These are phyloP conservation scores for Cuculus canorus DNA, from an alignment of 2,797 vertebrate genomes.

Conservation along the genomic window DNA sequence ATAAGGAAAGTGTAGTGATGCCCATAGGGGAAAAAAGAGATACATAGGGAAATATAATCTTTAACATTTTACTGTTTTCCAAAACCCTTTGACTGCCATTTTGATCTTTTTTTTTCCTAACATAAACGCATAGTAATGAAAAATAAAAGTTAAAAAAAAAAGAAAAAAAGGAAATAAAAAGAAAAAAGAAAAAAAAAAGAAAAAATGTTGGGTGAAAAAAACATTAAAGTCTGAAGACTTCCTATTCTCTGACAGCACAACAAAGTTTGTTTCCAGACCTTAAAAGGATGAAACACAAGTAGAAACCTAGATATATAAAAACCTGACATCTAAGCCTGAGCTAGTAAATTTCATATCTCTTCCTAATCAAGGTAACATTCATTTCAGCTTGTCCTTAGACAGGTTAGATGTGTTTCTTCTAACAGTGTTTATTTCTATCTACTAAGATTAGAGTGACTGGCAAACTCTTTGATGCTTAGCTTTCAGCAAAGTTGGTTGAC, in stretches of 20 bases:
- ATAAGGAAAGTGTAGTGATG: background rate
- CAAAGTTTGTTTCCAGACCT: background rate
- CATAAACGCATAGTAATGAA: background rate
- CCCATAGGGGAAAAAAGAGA: accelerated
- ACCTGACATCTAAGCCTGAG: background rate
- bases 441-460: background rate
- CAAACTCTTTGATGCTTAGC: background rate
- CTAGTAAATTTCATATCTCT: background rate
- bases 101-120: background rate
- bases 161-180: too few species aligned
- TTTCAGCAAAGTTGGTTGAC: background rate
- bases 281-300: background rate
- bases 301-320: slow-evolving; percentile 7
- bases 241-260: background rate
- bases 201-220: background rate
- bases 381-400: background rate
- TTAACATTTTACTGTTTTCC: background rate
- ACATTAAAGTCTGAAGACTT: background rate
- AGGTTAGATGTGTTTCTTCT: background rate
- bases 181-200: background rate
- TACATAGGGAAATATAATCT: background rate
- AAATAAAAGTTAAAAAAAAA: too few species aligned
- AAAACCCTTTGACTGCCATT: background rate
- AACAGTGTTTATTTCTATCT: background rate
- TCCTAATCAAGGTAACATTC: background rate